A percentile compares a stretch with the other conserved stretches of the same genome.
These are phyloP conservation scores for Myrmophylax atrothorax DNA, from an alignment of 2,113 vertebrate genomes.

Conservation along the genomic window DNA sequence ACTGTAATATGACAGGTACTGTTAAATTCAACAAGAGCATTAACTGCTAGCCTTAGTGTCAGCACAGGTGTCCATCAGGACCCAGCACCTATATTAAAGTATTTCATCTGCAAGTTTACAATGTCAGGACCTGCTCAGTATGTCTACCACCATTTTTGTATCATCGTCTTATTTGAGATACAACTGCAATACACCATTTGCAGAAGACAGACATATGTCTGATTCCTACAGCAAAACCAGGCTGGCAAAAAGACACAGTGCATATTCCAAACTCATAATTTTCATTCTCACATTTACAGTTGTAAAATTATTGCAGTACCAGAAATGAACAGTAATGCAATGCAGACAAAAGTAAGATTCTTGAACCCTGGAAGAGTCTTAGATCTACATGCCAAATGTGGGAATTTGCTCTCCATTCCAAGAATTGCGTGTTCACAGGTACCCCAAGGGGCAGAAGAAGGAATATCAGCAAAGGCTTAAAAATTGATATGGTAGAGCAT, in stretches of 20 bases:
- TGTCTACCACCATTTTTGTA: not conserved
- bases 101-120: not conserved
- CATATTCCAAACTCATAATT: not conserved
- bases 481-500: not conserved
- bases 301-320: conserved; percentile 31
- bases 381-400: conserved; percentile 12
- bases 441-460: not conserved
- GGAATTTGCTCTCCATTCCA: not conserved
- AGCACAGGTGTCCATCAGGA: not conserved
- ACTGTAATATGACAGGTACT: not conserved
- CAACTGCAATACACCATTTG: not conserved
- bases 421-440: not conserved
- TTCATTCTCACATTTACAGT: conserved; percentile 24
- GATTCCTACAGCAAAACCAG: not conserved
- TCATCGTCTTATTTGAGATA: not conserved
- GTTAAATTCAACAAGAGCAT: not conserved
- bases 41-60: not conserved
- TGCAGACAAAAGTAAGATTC: conserved; percentile 42
- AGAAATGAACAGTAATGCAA: not conserved
- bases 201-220: not conserved
- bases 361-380: not conserved
- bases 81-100: not conserved
- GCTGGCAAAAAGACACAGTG: not conserved
- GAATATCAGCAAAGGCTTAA: not conserved
- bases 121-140: not conserved